Conservation (phyloP, 2,797 vertebrate genomes). For the Typhlichthys subterraneus region DNA sequence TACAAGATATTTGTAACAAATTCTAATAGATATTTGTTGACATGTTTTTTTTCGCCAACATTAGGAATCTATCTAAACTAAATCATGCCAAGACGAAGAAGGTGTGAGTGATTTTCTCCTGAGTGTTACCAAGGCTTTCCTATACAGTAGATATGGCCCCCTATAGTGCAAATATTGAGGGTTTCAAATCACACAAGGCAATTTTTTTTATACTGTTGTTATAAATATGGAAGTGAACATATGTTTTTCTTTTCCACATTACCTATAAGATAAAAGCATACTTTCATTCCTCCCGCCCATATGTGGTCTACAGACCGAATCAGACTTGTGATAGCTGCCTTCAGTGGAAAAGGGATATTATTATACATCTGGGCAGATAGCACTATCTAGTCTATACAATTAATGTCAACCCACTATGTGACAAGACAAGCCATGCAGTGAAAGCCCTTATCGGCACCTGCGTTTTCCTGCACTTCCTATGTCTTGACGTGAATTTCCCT, state of each 20-base stretch:
- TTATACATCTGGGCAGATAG: conserved; percentile 1
- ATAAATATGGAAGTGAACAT: background rate
- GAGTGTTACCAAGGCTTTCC: no score
- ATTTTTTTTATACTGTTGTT: background rate
- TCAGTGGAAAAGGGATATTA: conserved; percentile 9
- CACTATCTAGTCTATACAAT: conserved; percentile 20
- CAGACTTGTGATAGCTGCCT: conserved; percentile 11
- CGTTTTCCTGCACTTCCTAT: conserved; percentile 29
- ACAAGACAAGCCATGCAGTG: conserved; percentile 16
- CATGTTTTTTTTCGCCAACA: no score
- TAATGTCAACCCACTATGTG: conserved; percentile 10
- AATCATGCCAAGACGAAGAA: no score
- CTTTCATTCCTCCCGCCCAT: conserved; percentile 8
- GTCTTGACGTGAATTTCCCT: conserved; percentile 4
- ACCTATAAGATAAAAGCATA: background rate
- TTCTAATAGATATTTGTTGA: no score
- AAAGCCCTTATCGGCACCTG: conserved; percentile 19
- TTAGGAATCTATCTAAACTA: no score
- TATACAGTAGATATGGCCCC: no score
- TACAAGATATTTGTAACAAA: no score
- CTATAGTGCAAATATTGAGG: no score
- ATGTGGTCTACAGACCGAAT: no score
- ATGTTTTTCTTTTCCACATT: no score
- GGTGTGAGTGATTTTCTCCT: no score
- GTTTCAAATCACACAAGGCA: no score